Evolutionary conservation across 2,888 invertebrate genomes (phyloP), one percentile per base, ranked within the genome.

Genomic region (Pedicia rivosa): DNA sequence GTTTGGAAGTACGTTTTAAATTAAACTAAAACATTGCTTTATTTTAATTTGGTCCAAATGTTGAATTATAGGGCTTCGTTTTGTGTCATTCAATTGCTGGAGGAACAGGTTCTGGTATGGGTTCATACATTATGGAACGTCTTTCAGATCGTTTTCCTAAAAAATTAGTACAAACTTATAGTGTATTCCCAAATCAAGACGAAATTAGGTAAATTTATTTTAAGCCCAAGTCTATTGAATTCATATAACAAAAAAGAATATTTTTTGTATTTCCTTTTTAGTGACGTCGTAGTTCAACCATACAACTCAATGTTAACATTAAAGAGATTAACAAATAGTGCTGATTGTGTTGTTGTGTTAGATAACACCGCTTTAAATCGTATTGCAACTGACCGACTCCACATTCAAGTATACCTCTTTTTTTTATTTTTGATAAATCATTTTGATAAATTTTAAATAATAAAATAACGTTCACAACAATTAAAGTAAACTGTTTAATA

Each of bases 81-180:
- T 63, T 98, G 38, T 97, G 97, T 50, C 98, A 99, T 64, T 97
- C 95, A 5, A 97, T 98, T 57, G 97, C 97, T 35, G 98, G 98
- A 32, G 98, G 98, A 37, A 98, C 98, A 5, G 98, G 98, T 1
- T 97, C 95, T 0, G 98, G 98, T 13, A 90, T 99, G 84, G 98
- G 98, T 4, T 98, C 97, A 0, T 92, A 86, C 54, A 80, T 91
- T 47, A 64, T 91, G 44, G 90, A 91, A 57, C 80, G 81, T 43
- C 65, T 91, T 2, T 81, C 86, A 0, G 90, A 91, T 55, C 78
- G 91, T 47, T 98, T 91, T 62, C 95, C 97, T 0, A 98, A 98
- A 60, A 97, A 97, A 58, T 63, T 98, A 24, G 84, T 98, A 25
- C 90, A 98, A 64, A 95, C 97, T 0, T 99, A 97, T 63, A 97